Conservation (phyloP, 2,888 invertebrate genomes). For the Epirrhoe alternata region DNA sequence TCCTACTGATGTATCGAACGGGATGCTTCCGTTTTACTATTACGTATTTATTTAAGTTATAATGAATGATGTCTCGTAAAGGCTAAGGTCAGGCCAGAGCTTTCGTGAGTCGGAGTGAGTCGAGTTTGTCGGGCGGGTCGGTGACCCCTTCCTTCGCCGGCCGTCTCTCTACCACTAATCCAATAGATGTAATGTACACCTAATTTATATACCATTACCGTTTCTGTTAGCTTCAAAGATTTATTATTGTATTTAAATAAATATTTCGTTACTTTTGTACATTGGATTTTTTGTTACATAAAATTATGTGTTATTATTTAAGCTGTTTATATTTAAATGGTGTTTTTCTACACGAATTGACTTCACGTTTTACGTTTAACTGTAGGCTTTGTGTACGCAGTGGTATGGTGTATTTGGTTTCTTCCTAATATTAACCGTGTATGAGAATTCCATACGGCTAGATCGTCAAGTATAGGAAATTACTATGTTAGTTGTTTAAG, state of each 20-base stretch:
- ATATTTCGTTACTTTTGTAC: slow-evolving; percentile 83
- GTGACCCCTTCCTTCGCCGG: slow-evolving; percentile 37
- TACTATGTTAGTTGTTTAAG: slow-evolving; percentile 84
- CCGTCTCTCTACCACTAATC: slow-evolving; percentile 48
- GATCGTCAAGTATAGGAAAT: slow-evolving; percentile 71
- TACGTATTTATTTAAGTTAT: slow-evolving; percentile 72
- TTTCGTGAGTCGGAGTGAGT: slow-evolving; percentile 27
- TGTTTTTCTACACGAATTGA: slow-evolving; percentile 79
- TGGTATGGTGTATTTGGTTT: slow-evolving; percentile 79
- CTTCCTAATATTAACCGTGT: slow-evolving; percentile 76
- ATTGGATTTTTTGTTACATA: slow-evolving; percentile 81
- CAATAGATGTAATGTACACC: slow-evolving; percentile 48
- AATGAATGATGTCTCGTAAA: slow-evolving; percentile 51
- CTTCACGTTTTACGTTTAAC: slow-evolving; percentile 75
- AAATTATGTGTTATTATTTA: slow-evolving; percentile 80
- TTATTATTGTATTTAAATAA: slow-evolving; percentile 76
- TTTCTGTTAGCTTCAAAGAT: slow-evolving; percentile 78
- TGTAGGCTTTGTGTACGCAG: slow-evolving; percentile 79
- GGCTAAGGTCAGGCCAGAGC: slow-evolving; percentile 48
- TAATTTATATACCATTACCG: slow-evolving; percentile 65
- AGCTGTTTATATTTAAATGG: slow-evolving; percentile 81
- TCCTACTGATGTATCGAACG: slow-evolving; percentile 56
- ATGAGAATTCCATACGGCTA: slow-evolving; percentile 77
- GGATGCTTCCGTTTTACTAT: slow-evolving; percentile 64
- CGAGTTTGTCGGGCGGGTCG: slow-evolving; percentile 28